Evolutionary conservation across 1,140 invertebrate genomes (phyloP).

Genomic region (Drosophila triauraria): DNA sequence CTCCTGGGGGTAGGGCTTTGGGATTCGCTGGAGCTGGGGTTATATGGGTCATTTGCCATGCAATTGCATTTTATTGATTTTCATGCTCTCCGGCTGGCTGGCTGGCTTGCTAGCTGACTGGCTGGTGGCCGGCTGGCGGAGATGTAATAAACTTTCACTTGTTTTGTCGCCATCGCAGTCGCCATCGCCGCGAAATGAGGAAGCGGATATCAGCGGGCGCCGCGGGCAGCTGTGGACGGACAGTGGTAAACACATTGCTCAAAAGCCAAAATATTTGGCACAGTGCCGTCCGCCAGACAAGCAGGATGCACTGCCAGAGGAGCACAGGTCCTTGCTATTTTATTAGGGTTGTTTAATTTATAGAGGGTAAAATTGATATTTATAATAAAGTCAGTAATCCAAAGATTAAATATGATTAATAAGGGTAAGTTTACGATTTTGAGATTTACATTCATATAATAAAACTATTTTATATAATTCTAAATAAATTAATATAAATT

Average conservation of each 20-base stretch:
- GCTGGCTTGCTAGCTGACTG: neutral
- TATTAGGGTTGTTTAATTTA: neutral
- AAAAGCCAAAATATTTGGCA: constrained; percentile 63
- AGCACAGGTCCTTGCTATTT: neutral
- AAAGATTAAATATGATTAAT: too few relatives aligned
- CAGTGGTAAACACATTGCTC: constrained; percentile 72
- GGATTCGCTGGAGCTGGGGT: constrained; percentile 16
- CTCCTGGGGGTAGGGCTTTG: neutral
- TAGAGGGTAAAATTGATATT: too few relatives aligned
- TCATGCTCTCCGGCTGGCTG: constrained; percentile 20
- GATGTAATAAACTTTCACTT: constrained; percentile 80
- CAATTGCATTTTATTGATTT: constrained; percentile 80
- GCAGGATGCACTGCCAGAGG: constrained; percentile 15
- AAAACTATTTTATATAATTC: neutral
- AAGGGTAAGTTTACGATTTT: too few relatives aligned
- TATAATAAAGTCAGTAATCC: too few relatives aligned
- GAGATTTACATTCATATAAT: too few relatives aligned
- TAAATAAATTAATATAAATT: too few relatives aligned
- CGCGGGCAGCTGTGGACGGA: constrained; percentile 32
- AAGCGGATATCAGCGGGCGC: constrained; percentile 19
- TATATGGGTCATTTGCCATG: constrained; percentile 76
- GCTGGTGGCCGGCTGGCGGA: constrained; percentile 2
- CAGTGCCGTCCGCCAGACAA: constrained; percentile 34
- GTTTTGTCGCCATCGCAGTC: constrained; percentile 61
- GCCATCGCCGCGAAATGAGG: constrained; percentile 25